Percentiles rank a stretch among this genome's conserved stretches.
phyloP scores from a whole-genome alignment of 2,113 vertebrate genomes.

The Nothocercus julius region DNA sequence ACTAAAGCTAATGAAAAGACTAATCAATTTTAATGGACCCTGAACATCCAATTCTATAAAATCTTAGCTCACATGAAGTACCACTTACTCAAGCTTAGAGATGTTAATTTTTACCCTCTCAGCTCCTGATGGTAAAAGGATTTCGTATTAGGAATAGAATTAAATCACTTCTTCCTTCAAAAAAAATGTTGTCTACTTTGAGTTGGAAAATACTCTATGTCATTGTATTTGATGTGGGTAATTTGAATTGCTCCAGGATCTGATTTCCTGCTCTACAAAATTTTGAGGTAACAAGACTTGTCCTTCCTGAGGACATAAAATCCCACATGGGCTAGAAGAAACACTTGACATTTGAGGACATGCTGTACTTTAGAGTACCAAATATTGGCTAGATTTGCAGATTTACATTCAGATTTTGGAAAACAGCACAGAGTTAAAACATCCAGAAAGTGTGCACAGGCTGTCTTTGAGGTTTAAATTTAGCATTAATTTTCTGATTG shows the following conservation, averaged over 20 bases:
- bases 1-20: neutral
- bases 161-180: neutral
- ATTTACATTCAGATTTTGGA: neutral
- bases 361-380: neutral
- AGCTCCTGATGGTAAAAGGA: neutral
- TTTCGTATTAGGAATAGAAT: neutral
- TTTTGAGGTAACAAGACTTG: neutral
- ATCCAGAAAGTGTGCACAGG: neutral
- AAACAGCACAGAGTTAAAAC: neutral
- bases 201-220: neutral
- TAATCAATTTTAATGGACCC: neutral
- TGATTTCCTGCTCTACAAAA: neutral
- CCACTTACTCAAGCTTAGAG: neutral
- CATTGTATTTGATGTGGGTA: neutral
- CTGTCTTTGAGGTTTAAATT: neutral
- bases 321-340: neutral
- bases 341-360: neutral
- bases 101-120: neutral
- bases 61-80: neutral
- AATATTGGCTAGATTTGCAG: neutral
- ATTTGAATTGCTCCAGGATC: neutral
- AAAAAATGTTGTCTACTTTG: neutral
- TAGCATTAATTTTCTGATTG: neutral
- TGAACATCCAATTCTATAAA: neutral
- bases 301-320: neutral